Evolutionary conservation across 2,113 vertebrate species (phyloP).

Genomic region (Danionella cerebrum): DNA sequence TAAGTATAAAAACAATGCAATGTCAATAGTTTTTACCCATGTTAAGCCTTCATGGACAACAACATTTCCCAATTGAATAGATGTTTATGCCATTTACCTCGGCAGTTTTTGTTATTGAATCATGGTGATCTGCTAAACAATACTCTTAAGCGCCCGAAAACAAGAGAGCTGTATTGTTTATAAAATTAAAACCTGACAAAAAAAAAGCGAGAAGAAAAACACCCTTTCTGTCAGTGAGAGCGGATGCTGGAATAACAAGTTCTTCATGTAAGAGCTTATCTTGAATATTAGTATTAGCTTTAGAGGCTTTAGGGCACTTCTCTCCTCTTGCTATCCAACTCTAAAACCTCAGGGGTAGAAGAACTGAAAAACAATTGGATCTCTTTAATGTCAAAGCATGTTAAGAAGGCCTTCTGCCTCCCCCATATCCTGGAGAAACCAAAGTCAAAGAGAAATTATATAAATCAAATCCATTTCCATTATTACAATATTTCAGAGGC

Average conservation of each 20-base stretch:
- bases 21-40: background rate
- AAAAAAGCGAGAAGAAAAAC: slow-evolving; percentile 45
- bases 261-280: slow-evolving; percentile 47
- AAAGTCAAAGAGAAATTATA: slow-evolving; percentile 36
- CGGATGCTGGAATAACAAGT: slow-evolving; percentile 55
- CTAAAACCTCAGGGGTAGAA: slow-evolving; percentile 14
- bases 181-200: slow-evolving; percentile 46
- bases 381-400: slow-evolving; percentile 24
- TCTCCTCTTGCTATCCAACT: background rate
- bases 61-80: background rate
- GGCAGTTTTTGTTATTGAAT: background rate
- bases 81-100: background rate
- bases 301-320: slow-evolving; percentile 38
- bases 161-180: slow-evolving; percentile 21
- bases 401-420: slow-evolving; percentile 27
- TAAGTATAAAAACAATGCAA: background rate
- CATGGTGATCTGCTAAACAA: background rate
- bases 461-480: slow-evolving; percentile 60
- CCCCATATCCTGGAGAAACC: slow-evolving; percentile 46
- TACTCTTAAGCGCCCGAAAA: background rate
- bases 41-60: background rate
- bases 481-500: slow-evolving; percentile 61
- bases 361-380: slow-evolving; percentile 26
- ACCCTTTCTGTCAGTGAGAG: slow-evolving; percentile 53
- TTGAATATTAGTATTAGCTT: slow-evolving; percentile 45